phyloP scores from a whole-genome alignment of 2,113 vertebrate genomes.

The Callionymus lyra region DNA sequence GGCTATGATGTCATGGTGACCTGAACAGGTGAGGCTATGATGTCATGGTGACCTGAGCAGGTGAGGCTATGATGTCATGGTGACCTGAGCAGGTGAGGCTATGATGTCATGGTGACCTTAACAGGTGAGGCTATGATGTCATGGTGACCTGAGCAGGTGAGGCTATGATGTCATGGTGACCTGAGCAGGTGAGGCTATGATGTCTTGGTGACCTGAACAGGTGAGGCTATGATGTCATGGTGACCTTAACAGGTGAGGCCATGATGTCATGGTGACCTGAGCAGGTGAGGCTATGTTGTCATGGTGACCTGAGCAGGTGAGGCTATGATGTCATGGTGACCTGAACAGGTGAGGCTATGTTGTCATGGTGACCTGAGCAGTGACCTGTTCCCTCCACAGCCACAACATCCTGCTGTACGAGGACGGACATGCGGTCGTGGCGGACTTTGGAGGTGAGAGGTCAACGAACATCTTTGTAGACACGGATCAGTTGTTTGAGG shows the following conservation, averaged over 20 bases:
- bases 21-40: slow-evolving; percentile 25
- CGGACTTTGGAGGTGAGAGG: slow-evolving; percentile 86
- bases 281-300: too few relatives aligned
- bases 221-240: slow-evolving; percentile 63
- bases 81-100: too few relatives aligned
- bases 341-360: too few relatives aligned
- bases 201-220: slow-evolving; percentile 82
- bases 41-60: slow-evolving; percentile 88
- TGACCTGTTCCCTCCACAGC: slow-evolving; percentile 49
- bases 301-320: slow-evolving; percentile 88
- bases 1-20: background rate
- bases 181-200: slow-evolving; percentile 76
- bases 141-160: too few relatives aligned
- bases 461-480: too few relatives aligned
- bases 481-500: too few relatives aligned
- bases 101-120: slow-evolving; percentile 90
- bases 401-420: slow-evolving; percentile 95
- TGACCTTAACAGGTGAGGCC: slow-evolving; percentile 81
- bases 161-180: too few relatives aligned
- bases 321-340: background rate
- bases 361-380: slow-evolving; percentile 2
- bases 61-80: slow-evolving; percentile 25
- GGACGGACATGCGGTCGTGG: slow-evolving; percentile 88
- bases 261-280: slow-evolving; percentile 1
- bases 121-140: slow-evolving; percentile 66